Evolutionary conservation across 2,888 invertebrate genomes (phyloP).

Genomic region (Agrochola litura): DNA sequence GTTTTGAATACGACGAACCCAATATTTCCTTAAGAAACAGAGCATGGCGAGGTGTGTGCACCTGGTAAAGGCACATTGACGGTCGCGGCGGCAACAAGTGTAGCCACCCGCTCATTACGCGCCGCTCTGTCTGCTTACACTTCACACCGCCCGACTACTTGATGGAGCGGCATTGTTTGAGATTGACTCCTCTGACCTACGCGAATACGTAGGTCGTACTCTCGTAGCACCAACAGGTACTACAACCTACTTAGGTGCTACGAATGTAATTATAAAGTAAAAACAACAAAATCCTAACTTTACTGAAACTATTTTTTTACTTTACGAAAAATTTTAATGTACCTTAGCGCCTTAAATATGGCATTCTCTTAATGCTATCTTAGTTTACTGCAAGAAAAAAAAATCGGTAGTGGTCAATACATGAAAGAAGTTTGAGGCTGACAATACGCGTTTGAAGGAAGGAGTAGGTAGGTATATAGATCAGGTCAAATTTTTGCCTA

Average conservation of each 20-base stretch:
- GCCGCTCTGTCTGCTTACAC: conserved; percentile 32
- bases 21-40: not conserved
- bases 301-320: not conserved
- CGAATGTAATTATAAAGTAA: not conserved
- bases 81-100: conserved; percentile 68
- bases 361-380: too few species aligned
- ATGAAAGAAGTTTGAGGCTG: not conserved
- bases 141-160: not conserved
- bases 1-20: not conserved
- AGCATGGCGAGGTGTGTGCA: conserved; percentile 9
- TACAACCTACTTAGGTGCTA: not conserved
- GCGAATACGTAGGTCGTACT: not conserved
- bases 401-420: not conserved
- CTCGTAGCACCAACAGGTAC: not conserved
- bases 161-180: not conserved
- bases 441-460: not conserved
- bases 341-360: not conserved
- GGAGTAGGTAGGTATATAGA: not conserved
- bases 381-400: not conserved
- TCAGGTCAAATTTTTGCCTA: not conserved
- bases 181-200: not conserved
- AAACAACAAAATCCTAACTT: too few species aligned
- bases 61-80: conserved; percentile 42
- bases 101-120: conserved; percentile 57
- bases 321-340: not conserved